Evolutionary conservation across 2,888 invertebrate species (phyloP).

Genomic region (Rugalucina vietnamica): DNA sequence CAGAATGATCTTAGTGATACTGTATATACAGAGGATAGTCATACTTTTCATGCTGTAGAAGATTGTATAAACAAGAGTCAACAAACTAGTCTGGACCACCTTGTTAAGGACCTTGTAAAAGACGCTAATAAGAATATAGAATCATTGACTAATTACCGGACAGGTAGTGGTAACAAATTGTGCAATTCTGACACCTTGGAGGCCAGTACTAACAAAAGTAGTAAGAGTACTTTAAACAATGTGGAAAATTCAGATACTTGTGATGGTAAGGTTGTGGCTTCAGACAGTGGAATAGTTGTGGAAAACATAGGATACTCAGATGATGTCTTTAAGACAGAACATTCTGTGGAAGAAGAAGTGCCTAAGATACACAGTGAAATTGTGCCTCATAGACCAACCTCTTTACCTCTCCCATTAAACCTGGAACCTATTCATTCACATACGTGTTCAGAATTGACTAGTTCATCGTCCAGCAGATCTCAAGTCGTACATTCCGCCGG

Average conservation of each 20-base stretch:
- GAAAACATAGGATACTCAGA: conserved; percentile 11
- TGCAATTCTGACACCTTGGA: conserved; percentile 14
- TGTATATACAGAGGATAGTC: conserved; percentile 62
- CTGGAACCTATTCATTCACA: conserved; percentile 7
- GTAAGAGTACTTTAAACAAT: neutral
- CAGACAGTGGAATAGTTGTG: conserved; percentile 74
- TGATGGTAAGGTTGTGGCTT: conserved; percentile 65
- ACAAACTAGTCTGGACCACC: conserved; percentile 58
- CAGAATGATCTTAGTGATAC: conserved; percentile 62
- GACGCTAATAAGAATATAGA: conserved; percentile 50
- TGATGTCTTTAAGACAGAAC: neutral
- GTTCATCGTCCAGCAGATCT: conserved; percentile 20
- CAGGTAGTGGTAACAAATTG: neutral
- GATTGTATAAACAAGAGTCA: conserved; percentile 59
- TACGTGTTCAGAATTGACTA: conserved; percentile 10
- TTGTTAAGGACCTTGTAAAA: conserved; percentile 23
- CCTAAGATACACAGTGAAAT: neutral
- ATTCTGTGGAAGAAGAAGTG: neutral
- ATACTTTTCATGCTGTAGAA: conserved; percentile 40
- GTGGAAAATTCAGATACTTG: conserved; percentile 15
- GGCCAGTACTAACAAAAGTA: neutral
- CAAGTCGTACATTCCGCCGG: conserved; percentile 54
- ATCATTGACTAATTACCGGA: conserved; percentile 8
- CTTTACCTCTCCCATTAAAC: neutral
- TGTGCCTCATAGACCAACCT: neutral